Base-by-base conservation (phyloP, 2,113 vertebrate genomes). In the Paratilapia polleni region DNA sequence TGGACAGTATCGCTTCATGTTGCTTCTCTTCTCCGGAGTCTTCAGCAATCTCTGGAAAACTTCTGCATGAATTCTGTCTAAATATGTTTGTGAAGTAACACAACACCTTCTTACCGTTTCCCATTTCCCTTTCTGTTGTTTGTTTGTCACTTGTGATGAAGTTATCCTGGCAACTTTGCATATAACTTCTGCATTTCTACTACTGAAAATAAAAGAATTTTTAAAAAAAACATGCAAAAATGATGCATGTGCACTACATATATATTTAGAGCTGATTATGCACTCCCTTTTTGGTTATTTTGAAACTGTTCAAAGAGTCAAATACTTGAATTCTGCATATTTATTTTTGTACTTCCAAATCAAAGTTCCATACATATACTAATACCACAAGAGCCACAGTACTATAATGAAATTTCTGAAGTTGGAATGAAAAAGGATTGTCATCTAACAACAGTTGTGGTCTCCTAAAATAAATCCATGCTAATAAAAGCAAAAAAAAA, bases 401-500 rank as follows among this genome's bases (percentile, higher is more conserved):
- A 13, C 76, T 11, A 59, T 81, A 82, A 90, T 89, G 59, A 89
- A 81, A 84, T 79, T 80, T 85, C 85, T 85, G 73, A 81, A 87
- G 86, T 87, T 82, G 61, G 36, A 90, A 87, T 88, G 86, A 87
- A 84, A 91, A 64, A 85, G 85, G 87, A 86, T 90, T 86, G 85
- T 91, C 91, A 83, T 74, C 84, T 61, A 80, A 66, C 76, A 86
- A 86, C 81, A 83, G 59, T 52, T 26, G n/a, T 36, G 20, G 54
- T 70, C 81, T 89, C 81, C 89, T 82, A 86, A 85, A 94, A 94
- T 87, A 89, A 56, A 84, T 70, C 59, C 76, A 87, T 57, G 52
- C 81, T 81, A 80, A 89, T 88, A 89, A 90, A 88, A 74, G 70
- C 24, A 47, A 70, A 56, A 54, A 56, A 11, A 76, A 60, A 56